Evolutionary conservation across 2,888 invertebrate genomes (phyloP).

Genomic region (Tyria jacobaeae): DNA sequence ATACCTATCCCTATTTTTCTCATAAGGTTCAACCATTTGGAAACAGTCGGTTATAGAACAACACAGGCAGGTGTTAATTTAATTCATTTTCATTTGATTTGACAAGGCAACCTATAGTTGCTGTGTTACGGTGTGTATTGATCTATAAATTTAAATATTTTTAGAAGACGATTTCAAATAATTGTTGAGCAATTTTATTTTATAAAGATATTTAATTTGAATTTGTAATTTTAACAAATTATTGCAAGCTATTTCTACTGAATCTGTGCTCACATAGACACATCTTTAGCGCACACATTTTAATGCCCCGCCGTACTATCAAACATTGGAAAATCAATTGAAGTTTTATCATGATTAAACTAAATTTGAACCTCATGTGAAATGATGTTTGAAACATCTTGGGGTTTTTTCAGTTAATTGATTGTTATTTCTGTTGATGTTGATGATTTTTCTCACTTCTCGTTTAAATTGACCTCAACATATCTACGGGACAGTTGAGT

Average conservation of each 20-base stretch:
- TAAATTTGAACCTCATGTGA: slow-evolving; percentile 27
- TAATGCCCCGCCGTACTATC: slow-evolving; percentile 33
- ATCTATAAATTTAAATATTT: too few species aligned
- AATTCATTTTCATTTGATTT: too few species aligned
- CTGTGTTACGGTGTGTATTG: too few species aligned
- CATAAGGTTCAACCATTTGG: too few species aligned
- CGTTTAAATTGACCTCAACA: slow-evolving; percentile 38
- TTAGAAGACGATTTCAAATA: too few species aligned
- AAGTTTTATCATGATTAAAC: slow-evolving; percentile 21
- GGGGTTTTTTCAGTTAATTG: slow-evolving; percentile 60
- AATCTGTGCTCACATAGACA: slow-evolving; percentile 27
- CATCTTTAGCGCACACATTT: slow-evolving; percentile 30
- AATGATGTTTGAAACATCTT: slow-evolving; percentile 52
- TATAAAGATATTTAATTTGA: too few species aligned
- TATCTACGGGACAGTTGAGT: too few species aligned
- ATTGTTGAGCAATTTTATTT: too few species aligned
- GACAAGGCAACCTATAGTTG: too few species aligned
- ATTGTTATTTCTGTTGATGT: slow-evolving; percentile 61
- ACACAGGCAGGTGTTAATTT: too few species aligned
- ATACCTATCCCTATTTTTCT: too few species aligned
- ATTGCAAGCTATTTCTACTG: slow-evolving; percentile 12
- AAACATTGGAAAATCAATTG: slow-evolving; percentile 37
- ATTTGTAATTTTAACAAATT: background rate
- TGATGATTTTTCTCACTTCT: slow-evolving; percentile 16
- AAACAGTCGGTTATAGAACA: too few species aligned